Base-by-base conservation (phyloP, 2,113 vertebrate genomes). In the Arenaria interpres region DNA sequence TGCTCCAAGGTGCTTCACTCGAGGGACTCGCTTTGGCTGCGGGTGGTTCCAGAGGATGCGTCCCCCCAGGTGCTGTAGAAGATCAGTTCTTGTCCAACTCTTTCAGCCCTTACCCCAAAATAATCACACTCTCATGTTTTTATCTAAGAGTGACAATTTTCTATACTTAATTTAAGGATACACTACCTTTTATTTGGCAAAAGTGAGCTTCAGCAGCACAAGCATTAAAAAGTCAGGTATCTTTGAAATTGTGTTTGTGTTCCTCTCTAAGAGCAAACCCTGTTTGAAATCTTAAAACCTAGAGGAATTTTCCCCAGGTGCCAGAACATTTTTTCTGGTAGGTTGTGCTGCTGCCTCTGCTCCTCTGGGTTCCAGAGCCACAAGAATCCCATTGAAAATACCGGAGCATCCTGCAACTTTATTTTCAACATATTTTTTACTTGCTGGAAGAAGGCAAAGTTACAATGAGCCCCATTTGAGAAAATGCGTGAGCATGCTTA, bases 321-420 rank as follows among this genome's bases (percentile, higher is more conserved):
- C 71, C 74, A 94, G 60, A 81, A 51, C 22, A 14, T 51, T 78
- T 93, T 59, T 43, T 32, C 41, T 81, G 46, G 56, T 71, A 45
- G 79, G 37, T 64, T 90, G n/a, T 2, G 1, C 71, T 91, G 50
- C 75, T 86, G 72, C 85, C 16, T 81, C 54, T 53, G n/a, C 50
- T 72, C 28, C 41, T 76, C 62, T 60, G 46, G 69, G 27, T 83
- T 94, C 64, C 83, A 92, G 89, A 95, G 91, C 59, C 94, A 89
- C 51, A 90, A 88, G 94, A 88, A 92, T 94, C 78, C 63, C 80
- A 60, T 15, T 90, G 66, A 82, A 91, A 92, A 85, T 73, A 92
- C 73, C 4, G 18, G n/a, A 91, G 90, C 78, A 88, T 92, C 60
- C 51, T 88, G 82, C 85, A 92, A 67, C 85, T 88, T 95, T 88